Percentiles rank a stretch among this genome's conserved stretches.
These are phyloP conservation scores for Tipula unca DNA, from an alignment of 2,888 invertebrate genomes.

Conservation along the genomic window DNA sequence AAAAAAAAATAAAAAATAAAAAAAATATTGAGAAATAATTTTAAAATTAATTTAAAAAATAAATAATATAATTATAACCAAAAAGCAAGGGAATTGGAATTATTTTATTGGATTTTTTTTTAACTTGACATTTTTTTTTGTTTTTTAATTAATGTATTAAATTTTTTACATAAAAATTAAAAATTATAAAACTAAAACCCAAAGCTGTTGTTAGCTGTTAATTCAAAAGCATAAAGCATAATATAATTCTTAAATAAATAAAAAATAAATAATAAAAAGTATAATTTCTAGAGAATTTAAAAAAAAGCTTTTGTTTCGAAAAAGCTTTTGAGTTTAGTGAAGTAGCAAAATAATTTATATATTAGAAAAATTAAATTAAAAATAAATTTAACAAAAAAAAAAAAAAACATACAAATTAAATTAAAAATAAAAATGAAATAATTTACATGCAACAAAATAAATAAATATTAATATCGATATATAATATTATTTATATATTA, in stretches of 20 bases:
- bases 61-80: background rate
- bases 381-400: background rate
- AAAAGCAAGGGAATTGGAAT: conserved; percentile 17
- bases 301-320: conserved; percentile 17
- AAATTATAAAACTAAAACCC: background rate
- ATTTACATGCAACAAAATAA: background rate
- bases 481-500: background rate
- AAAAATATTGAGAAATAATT: background rate
- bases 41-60: background rate
- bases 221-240: conserved; percentile 17
- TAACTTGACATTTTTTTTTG: background rate
- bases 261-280: background rate
- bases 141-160: background rate
- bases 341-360: conserved; percentile 16
- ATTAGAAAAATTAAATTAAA: background rate
- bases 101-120: conserved; percentile 18
- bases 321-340: conserved; percentile 16
- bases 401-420: background rate
- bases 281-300: background rate
- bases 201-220: conserved; percentile 18
- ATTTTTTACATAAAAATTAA: conserved; percentile 9
- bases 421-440: background rate
- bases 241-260: background rate
- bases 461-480: background rate
- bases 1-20: background rate